Percentiles rank a stretch among this genome's conserved stretches.
These are phyloP conservation scores for Anastrepha obliqua DNA, from an alignment of 1,140 invertebrate genomes.

Conservation along the genomic window DNA sequence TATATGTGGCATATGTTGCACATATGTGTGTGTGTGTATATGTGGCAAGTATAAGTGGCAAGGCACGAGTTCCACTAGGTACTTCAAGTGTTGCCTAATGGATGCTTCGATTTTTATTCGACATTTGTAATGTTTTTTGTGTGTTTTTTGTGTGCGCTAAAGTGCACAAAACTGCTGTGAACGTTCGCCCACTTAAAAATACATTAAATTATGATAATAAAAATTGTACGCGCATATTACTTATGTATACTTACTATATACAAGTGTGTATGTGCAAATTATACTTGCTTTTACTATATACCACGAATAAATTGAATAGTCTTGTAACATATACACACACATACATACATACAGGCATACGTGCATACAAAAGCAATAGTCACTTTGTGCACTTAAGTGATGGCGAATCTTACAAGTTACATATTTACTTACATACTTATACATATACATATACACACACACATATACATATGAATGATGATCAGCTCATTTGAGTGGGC, in stretches of 20 bases:
- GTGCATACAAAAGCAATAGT: no score
- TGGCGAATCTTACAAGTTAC: no score
- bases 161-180: neutral
- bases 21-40: neutral
- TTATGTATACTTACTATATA: neutral
- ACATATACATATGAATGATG: no score
- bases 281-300: no score
- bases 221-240: neutral
- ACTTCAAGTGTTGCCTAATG: constrained; percentile 48
- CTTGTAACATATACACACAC: no score
- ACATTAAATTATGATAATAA: neutral
- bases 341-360: no score
- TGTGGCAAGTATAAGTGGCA: neutral
- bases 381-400: no score
- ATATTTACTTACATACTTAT: neutral
- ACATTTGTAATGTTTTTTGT: neutral
- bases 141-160: neutral
- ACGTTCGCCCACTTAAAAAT: constrained; percentile 6
- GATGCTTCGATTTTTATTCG: constrained; percentile 13
- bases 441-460: neutral
- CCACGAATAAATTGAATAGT: no score
- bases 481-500: neutral
- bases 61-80: constrained; percentile 31
- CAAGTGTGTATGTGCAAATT: neutral
- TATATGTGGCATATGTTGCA: neutral